These are phyloP conservation scores for Melanotaenia maccullochi DNA, from an alignment of 2,797 vertebrate species.

Conservation along the genomic window DNA sequence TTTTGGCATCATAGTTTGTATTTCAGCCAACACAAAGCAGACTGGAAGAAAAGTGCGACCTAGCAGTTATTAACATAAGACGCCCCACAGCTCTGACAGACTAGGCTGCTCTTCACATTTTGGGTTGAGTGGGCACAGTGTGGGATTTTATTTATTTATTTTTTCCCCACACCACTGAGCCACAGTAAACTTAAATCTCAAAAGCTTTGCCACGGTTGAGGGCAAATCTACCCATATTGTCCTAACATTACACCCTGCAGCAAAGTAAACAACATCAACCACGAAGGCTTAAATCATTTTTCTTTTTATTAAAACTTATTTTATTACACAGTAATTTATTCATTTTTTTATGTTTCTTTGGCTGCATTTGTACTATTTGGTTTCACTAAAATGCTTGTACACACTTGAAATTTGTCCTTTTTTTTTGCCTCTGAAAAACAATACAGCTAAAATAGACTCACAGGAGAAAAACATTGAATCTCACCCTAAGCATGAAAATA, in stretches of 20 bases:
- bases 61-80: constrained; percentile 22
- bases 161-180: constrained; percentile 39
- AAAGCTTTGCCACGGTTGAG: constrained; percentile 28
- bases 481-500: constrained; percentile 42
- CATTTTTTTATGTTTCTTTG: background rate
- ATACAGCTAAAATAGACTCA: constrained; percentile 21
- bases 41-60: constrained; percentile 12
- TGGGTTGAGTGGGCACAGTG: constrained; percentile 54
- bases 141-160: constrained; percentile 14
- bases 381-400: constrained; percentile 6
- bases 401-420: constrained; percentile 43
- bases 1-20: background rate
- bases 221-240: constrained; percentile 12
- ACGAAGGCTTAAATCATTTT: background rate
- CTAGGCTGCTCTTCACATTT: constrained; percentile 51
- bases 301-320: background rate
- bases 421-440: constrained; percentile 34
- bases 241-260: constrained; percentile 8
- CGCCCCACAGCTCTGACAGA: constrained; percentile 46
- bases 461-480: constrained; percentile 15
- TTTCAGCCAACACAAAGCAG: constrained; percentile 4
- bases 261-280: background rate
- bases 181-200: constrained; percentile 32
- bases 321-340: background rate
- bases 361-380: constrained; percentile 7